Percentiles rank a stretch among this genome's conserved stretches.
These are phyloP conservation scores for Aethes cnicana DNA, from an alignment of 2,888 invertebrate genomes.

Conservation along the genomic window DNA sequence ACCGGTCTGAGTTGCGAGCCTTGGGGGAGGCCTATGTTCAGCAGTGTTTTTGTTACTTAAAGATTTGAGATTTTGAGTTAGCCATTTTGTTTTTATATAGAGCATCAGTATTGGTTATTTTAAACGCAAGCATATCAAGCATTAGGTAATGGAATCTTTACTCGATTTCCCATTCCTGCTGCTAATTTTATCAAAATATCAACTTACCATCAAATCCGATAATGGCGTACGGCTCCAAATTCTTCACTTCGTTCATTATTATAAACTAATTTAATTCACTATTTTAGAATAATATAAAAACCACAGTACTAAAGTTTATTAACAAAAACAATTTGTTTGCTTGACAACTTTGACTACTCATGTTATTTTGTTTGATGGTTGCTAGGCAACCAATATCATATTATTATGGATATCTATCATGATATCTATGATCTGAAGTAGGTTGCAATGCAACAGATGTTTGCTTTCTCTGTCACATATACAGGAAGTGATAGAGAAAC, in stretches of 20 bases:
- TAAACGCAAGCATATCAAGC: too few relatives aligned
- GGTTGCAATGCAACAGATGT: constrained; percentile 1
- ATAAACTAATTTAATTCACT: constrained; percentile 28
- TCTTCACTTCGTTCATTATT: constrained; percentile 75
- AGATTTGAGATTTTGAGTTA: too few relatives aligned
- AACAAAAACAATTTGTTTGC: constrained; percentile 6
- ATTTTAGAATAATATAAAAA: constrained; percentile 32
- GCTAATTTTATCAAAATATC: not conserved
- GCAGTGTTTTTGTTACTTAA: too few relatives aligned
- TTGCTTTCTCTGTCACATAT: not conserved
- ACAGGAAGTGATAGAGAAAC: too few relatives aligned
- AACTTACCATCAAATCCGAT: constrained; percentile 91
- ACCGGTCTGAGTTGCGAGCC: too few relatives aligned
- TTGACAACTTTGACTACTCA: constrained; percentile 6
- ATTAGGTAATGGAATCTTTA: too few relatives aligned
- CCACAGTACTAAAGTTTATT: constrained; percentile 7
- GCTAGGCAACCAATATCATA: constrained; percentile 37
- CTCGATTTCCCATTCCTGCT: too few relatives aligned
- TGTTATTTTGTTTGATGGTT: constrained; percentile 35
- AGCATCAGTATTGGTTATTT: too few relatives aligned
- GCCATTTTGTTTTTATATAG: too few relatives aligned
- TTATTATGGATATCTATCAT: constrained; percentile 10
- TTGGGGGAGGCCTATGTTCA: too few relatives aligned
- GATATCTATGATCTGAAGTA: too few relatives aligned
- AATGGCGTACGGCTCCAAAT: constrained; percentile 86